A percentile compares a stretch with the other conserved stretches of the same genome.
phyloP scores from a whole-genome alignment of 2,113 vertebrate genomes.

The Corythoichthys intestinalis region DNA sequence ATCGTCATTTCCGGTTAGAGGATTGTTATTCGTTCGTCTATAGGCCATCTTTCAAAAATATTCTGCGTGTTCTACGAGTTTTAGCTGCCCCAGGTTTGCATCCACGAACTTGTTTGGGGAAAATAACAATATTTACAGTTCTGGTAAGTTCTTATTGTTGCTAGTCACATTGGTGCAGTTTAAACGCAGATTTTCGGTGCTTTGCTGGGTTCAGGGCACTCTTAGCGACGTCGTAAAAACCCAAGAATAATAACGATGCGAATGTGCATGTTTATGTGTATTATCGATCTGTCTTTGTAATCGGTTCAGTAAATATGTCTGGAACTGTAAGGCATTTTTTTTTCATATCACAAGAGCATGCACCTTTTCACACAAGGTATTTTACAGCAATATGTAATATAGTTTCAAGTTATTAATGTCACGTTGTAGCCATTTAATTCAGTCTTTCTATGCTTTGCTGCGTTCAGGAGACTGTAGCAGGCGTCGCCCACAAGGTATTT shows the following conservation, averaged over 20 bases:
- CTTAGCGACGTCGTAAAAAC: too few species aligned
- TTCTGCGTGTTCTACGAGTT: background rate
- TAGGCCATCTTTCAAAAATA: background rate
- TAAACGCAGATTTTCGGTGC: background rate
- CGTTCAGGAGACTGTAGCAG: background rate
- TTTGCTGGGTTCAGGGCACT: background rate
- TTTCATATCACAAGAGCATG: too few species aligned
- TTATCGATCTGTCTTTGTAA: too few species aligned
- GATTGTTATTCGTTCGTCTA: background rate
- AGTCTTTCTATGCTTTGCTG: background rate
- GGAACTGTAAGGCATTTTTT: too few species aligned
- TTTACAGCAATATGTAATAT: too few species aligned
- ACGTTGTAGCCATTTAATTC: background rate
- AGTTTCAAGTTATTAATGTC: too few species aligned
- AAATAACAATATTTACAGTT: background rate
- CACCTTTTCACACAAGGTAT: too few species aligned
- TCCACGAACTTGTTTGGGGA: background rate
- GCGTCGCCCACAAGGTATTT: background rate
- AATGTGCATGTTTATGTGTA: too few species aligned
- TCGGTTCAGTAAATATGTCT: too few species aligned
- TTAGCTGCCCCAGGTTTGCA: background rate
- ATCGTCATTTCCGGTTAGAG: slow-evolving; percentile 28
- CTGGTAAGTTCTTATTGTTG: background rate
- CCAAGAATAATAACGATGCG: too few species aligned
- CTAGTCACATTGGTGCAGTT: background rate